Conservation (phyloP, 2,797 vertebrate genomes). For the Carcharodon carcharias region DNA sequence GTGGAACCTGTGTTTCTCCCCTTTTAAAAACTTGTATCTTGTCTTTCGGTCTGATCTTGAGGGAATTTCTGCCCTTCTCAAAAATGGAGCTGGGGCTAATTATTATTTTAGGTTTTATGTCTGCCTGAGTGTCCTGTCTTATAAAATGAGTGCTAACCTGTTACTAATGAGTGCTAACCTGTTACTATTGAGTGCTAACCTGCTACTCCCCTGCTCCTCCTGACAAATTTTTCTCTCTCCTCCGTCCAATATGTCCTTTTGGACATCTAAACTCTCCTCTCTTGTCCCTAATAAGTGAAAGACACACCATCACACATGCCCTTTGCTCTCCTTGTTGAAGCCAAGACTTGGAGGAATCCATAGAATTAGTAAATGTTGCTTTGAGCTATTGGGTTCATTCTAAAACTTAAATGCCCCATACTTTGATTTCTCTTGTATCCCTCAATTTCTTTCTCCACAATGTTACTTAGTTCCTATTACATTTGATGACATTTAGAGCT, state of each 20-base stretch:
- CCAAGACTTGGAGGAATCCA: not conserved
- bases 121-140: not conserved
- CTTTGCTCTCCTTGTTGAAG: not conserved
- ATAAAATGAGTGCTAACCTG: not conserved
- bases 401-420: not conserved
- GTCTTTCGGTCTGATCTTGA: not conserved
- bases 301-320: not conserved
- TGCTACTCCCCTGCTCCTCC: not conserved
- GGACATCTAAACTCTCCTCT: not conserved
- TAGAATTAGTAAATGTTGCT: not conserved
- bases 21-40: not conserved
- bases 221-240: not conserved
- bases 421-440: not conserved
- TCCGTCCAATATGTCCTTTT: not conserved
- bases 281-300: not conserved
- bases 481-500: not conserved
- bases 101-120: not conserved
- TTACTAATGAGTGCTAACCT: not conserved
- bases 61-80: not conserved
- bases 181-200: not conserved
- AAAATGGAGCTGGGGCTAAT: not conserved
- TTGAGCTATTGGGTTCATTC: not conserved
- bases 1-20: constrained; percentile 33
- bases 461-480: not conserved
- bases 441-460: not conserved